These are phyloP conservation scores for Macropus fuliginosus DNA, from an alignment of 2,797 vertebrate genomes.

Conservation along the genomic window DNA sequence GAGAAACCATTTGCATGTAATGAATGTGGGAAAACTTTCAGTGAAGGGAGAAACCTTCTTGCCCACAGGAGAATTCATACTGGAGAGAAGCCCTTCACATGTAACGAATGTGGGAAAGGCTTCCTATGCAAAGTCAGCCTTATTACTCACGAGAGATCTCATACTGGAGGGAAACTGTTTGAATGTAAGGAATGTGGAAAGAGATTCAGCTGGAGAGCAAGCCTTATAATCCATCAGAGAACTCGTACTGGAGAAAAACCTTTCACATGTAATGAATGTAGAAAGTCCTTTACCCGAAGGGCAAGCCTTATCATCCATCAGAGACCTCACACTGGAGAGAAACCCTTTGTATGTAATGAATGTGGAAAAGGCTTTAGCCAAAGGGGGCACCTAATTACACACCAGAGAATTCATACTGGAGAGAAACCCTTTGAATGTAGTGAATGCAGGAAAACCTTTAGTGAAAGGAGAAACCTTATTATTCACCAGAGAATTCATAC, in stretches of 20 bases:
- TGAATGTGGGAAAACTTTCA: conserved; percentile 69
- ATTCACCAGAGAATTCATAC: conserved; percentile 69
- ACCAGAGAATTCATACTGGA: conserved; percentile 66
- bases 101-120: conserved; percentile 50
- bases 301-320: conserved; percentile 52
- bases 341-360: conserved; percentile 46
- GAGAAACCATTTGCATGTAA: conserved; percentile 66
- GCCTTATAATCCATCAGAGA: conserved; percentile 55
- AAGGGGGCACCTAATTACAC: conserved; percentile 57
- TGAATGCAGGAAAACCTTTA: conserved; percentile 70
- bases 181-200: conserved; percentile 59
- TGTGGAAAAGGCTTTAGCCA: conserved; percentile 65
- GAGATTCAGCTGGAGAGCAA: conserved; percentile 64
- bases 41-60: conserved; percentile 62
- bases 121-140: conserved; percentile 51
- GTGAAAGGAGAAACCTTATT: conserved; percentile 62
- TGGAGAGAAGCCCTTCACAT: conserved; percentile 60
- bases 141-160: conserved; percentile 45
- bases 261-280: conserved; percentile 54
- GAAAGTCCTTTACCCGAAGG: conserved; percentile 58
- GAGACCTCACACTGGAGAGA: conserved; percentile 62
- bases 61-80: conserved; percentile 62
- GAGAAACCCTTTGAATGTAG: conserved; percentile 64
- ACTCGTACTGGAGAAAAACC: conserved; percentile 61
- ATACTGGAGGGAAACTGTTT: conserved; percentile 59